A percentile compares a stretch with the other conserved stretches of the same genome.
Evolutionary conservation across 2,888 invertebrate species (phyloP).

Genomic region (Andrena hattorfiana): DNA sequence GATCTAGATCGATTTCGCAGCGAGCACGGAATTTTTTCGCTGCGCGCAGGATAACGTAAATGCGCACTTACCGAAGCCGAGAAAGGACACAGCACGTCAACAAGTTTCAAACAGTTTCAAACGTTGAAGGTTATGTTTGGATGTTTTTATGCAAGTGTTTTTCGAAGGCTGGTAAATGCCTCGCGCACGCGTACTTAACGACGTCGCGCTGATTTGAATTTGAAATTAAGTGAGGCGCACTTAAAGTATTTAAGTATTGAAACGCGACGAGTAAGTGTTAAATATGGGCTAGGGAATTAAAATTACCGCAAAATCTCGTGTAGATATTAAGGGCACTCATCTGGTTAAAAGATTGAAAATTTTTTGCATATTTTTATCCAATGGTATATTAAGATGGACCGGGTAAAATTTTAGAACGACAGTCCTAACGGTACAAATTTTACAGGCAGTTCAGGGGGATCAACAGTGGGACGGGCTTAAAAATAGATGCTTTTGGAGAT

Average conservation of each 20-base stretch:
- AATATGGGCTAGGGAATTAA: no score
- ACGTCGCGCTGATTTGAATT: not conserved
- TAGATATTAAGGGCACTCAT: no score
- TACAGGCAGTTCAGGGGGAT: no score
- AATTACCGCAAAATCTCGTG: no score
- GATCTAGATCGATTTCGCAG: not conserved
- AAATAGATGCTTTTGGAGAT: no score
- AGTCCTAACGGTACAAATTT: no score
- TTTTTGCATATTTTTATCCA: no score
- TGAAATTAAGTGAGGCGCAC: not conserved
- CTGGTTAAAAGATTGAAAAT: no score
- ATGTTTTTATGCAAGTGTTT: slow-evolving; percentile 33
- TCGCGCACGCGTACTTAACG: slow-evolving; percentile 1
- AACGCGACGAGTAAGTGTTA: not conserved
- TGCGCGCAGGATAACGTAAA: not conserved
- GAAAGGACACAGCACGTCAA: slow-evolving; percentile 22
- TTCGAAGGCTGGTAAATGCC: not conserved
- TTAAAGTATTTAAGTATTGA: no score
- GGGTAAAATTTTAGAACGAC: no score
- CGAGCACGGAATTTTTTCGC: not conserved
- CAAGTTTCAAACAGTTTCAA: slow-evolving; percentile 10
- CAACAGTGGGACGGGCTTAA: no score
- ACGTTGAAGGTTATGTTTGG: slow-evolving; percentile 54
- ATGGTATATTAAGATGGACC: no score
- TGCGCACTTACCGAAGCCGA: not conserved